A percentile compares a stretch with the other conserved stretches of the same genome.
Conservation (phyloP, 2,888 invertebrate species). For the Teleogryllus oceanicus region DNA sequence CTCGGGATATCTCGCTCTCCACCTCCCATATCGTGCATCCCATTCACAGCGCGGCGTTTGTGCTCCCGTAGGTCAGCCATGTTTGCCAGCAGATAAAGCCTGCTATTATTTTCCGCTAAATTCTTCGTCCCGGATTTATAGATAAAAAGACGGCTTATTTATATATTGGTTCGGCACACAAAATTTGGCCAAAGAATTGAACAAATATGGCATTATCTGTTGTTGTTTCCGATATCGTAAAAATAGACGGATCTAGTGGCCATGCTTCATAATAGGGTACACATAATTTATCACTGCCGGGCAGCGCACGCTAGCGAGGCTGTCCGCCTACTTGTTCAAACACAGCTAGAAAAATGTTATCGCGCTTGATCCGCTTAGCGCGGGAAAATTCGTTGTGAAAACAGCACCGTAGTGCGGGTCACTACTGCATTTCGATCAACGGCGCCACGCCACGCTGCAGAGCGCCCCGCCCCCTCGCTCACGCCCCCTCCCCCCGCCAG, state of each 20-base stretch:
- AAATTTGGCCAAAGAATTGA: constrained; percentile 18
- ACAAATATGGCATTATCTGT: constrained; percentile 18
- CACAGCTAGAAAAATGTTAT: constrained; percentile 18
- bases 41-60: not conserved
- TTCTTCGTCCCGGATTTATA: constrained; percentile 1
- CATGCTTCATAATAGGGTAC: constrained; percentile 18
- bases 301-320: not conserved
- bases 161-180: constrained; percentile 1
- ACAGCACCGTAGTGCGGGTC: constrained; percentile 18
- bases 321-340: constrained; percentile 10
- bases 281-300: constrained; percentile 1
- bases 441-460: not conserved
- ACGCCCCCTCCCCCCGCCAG: not conserved
- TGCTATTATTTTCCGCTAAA: not conserved
- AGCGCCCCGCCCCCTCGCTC: too few species aligned
- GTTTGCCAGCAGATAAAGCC: not conserved
- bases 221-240: constrained; percentile 10
- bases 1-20: not conserved
- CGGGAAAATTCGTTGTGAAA: not conserved
- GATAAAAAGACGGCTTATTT: constrained; percentile 18
- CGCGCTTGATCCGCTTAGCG: constrained; percentile 1
- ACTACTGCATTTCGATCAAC: constrained; percentile 18
- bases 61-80: not conserved
- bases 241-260: constrained; percentile 18
- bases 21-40: not conserved